These are phyloP conservation scores for Phallusia fumigata DNA, from an alignment of 23 tunicate genomes.

Conservation along the genomic window DNA sequence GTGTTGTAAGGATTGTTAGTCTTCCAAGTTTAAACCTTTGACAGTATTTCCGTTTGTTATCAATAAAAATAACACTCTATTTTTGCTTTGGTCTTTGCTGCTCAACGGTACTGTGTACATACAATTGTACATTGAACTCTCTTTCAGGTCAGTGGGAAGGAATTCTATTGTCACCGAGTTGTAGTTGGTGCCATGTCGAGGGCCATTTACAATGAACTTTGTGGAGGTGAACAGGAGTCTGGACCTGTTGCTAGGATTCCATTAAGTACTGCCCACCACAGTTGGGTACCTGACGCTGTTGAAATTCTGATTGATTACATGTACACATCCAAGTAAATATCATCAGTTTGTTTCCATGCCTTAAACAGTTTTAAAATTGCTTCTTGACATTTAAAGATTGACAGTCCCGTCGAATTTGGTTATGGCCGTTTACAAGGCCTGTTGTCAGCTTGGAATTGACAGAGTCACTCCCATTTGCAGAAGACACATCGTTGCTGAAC, in stretches of 20 bases:
- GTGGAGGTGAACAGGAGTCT: slow-evolving; percentile 50
- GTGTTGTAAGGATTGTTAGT: too few species aligned
- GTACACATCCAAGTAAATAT: slow-evolving; percentile 68
- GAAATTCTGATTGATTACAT: slow-evolving; percentile 70
- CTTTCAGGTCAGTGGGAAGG: slow-evolving; percentile 63
- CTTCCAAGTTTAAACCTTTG: too few species aligned
- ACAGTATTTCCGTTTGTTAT: background rate
- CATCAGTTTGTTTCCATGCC: background rate
- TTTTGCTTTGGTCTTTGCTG: background rate
- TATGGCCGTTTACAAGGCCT: slow-evolving; percentile 57
- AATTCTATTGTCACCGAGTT: slow-evolving; percentile 69
- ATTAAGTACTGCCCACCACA: slow-evolving; percentile 29
- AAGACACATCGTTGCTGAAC: slow-evolving; percentile 39
- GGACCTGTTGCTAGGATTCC: slow-evolving; percentile 60
- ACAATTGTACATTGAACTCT: too few species aligned
- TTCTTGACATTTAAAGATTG: slow-evolving; percentile 29
- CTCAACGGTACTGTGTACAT: background rate
- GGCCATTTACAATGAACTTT: slow-evolving; percentile 55
- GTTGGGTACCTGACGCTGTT: slow-evolving; percentile 51
- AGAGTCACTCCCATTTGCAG: slow-evolving; percentile 67
- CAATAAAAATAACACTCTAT: background rate
- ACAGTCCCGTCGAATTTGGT: slow-evolving; percentile 32
- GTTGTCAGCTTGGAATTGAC: slow-evolving; percentile 60
- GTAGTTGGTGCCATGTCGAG: slow-evolving; percentile 61
- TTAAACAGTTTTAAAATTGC: background rate